Conservation (phyloP, 1,140 invertebrate species). For the Sinella curviseta region DNA sequence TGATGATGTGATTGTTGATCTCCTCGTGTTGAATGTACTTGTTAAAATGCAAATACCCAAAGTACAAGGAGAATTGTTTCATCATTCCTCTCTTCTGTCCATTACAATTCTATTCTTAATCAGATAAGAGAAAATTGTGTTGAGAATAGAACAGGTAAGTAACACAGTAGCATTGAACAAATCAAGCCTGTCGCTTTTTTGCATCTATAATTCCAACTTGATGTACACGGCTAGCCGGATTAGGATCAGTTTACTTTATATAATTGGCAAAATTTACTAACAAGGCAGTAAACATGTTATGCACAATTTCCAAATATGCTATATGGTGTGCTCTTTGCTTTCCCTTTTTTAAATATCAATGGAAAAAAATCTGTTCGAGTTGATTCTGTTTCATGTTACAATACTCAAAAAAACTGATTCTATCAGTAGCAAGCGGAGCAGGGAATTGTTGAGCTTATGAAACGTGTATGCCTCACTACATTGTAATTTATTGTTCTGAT, state of each 20-base stretch:
- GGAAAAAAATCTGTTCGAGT: not conserved
- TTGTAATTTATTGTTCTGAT: not conserved
- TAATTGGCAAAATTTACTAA: constrained; percentile 18
- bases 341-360: not conserved
- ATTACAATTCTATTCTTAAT: constrained; percentile 1
- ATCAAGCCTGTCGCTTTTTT: constrained; percentile 15
- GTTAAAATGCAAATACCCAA: not conserved
- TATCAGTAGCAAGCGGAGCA: not conserved
- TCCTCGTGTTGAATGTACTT: too few relatives aligned
- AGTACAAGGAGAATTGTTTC: not conserved
- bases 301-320: not conserved
- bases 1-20: not conserved
- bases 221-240: not conserved
- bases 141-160: not conserved
- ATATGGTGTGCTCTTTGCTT: not conserved
- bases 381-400: not conserved
- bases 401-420: not conserved
- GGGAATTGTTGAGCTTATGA: too few relatives aligned
- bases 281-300: constrained; percentile 15
- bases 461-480: not conserved
- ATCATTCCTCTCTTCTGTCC: not conserved
- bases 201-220: not conserved
- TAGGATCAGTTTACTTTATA: not conserved
- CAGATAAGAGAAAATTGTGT: not conserved
- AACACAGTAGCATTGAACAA: constrained; percentile 23